Base-by-base conservation (phyloP, 2,888 invertebrate genomes). In the Amblyjoppa proteus region DNA sequence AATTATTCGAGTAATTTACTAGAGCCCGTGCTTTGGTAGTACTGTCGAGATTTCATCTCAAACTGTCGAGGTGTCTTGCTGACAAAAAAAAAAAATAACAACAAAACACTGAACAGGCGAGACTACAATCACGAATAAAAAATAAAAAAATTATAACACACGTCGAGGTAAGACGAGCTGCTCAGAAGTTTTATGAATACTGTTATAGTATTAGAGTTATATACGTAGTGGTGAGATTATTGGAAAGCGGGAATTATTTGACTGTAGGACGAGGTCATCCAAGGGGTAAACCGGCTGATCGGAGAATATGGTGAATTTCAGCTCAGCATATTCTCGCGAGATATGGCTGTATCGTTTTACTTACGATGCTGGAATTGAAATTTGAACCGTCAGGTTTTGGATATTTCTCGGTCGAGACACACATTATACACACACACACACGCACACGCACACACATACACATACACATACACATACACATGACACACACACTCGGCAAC, bases 41-140 rank as follows among this genome's bases (percentile, higher is more conserved):
- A 31, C 31, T n/a, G 74, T 82, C 75, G 82, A 82, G 38, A 73
- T 73, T 61, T 73, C 38, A 71, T 76, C 78, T 68, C 41, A 53
- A 20, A 77, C 53, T 9, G 70, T 70, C 61, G 81, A 73, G 61
- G 51, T 58, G 76, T 49, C 45, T 51, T 68, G 73, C 64, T 28
- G 51, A 49, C n/a, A 13, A 51, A 68, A 58, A 34, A 49, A 38
- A 56, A 16, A 1, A 49, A 49, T 3, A 45, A 13, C 13, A 45
- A 78, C 7, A 41, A 41, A n/a, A 66, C n/a, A 80, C 66, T 73
- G 71, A 68, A 76, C 71, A 75, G 85, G 85, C 85, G 85, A 83
- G 75, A 76, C 82, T 83, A 85, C 85, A 85, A 85, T 85, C 85
- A 85, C 76, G 68, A 79, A 58, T 69, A 71, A 68, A 66, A 69